These are phyloP conservation scores for Platynereis dumerilii DNA, from an alignment of 2,888 invertebrate species.

Conservation along the genomic window DNA sequence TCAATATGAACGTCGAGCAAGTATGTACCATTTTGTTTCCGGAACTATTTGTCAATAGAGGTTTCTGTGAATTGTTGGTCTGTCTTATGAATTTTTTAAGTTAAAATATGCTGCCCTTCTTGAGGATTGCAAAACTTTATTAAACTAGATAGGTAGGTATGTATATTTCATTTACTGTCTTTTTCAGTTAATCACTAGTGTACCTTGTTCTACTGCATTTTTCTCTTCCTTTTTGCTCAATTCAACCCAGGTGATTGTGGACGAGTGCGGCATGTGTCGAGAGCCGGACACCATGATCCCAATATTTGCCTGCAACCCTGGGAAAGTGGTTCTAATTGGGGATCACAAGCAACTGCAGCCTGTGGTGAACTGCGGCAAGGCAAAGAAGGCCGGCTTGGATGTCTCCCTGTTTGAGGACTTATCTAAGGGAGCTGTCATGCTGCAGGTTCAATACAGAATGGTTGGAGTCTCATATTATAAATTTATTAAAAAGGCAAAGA, in stretches of 20 bases:
- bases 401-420: constrained; percentile 48
- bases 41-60: too few relatives aligned
- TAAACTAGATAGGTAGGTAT: too few relatives aligned
- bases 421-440: constrained; percentile 36
- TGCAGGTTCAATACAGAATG: constrained; percentile 53
- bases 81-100: too few relatives aligned
- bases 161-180: too few relatives aligned
- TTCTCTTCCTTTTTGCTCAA: too few relatives aligned
- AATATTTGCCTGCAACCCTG: constrained; percentile 50
- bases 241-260: constrained; percentile 60
- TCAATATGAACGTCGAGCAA: background rate
- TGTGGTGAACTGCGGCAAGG: constrained; percentile 45
- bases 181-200: too few relatives aligned
- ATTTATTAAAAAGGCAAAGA: constrained; percentile 41
- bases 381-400: constrained; percentile 45
- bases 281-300: constrained; percentile 55
- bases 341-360: constrained; percentile 57
- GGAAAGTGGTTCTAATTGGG: constrained; percentile 53
- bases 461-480: constrained; percentile 36
- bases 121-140: too few relatives aligned
- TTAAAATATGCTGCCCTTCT: too few relatives aligned
- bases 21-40: too few relatives aligned
- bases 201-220: too few relatives aligned
- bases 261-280: constrained; percentile 53
- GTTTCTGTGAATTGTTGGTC: too few relatives aligned